Evolutionary conservation across 2,797 vertebrate genomes (phyloP), one percentile per base, ranked within the genome.

Genomic region (Amblyraja radiata): DNA sequence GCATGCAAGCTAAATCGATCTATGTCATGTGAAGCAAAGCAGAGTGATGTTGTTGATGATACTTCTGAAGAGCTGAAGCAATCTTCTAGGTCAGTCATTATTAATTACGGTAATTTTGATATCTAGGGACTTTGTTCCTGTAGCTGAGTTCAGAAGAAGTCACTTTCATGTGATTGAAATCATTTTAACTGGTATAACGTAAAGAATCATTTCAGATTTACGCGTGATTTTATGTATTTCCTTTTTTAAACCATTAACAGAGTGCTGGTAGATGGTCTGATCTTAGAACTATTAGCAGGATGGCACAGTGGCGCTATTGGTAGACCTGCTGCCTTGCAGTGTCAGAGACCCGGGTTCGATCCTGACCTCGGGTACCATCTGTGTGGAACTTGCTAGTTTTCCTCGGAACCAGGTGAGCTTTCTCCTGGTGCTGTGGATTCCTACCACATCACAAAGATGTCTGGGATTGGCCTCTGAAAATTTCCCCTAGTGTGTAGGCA

Each of bases 1-100:
- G 99, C 99, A 91, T 99, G 98, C 95, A 99, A 99, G 94, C 97
- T 99, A 16, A 98, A 98, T 95, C 96, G 99, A 32, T 99, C 99
- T 0, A 99, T 99, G 98, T 97, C 97, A 0, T 98, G 98, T n/a
- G 99, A 99, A 96, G 97, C 99, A 84, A 99, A 99, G 95, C 98
- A 99, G 95, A 99, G 98, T 93, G 99, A 99, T 93, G 97, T 99
- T 93, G 98, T 99, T 93, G 99, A 99, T 93, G 99, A 99, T 94
- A 98, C 98, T n/a, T 98, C 99, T 0, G 98, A 99, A 95, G 98
- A 99, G 94, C 96, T 99, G 74, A 99, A 99, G 93, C 97, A 99
- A 81, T 98, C 99, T 95, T 99, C 99, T 65, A 98, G 97, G 99
- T 99, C 96, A 95, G 95, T 94, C 25, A 1, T 93, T n/a, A 25